Conservation (phyloP, 2,797 vertebrate species). For the Botia almorhae region DNA sequence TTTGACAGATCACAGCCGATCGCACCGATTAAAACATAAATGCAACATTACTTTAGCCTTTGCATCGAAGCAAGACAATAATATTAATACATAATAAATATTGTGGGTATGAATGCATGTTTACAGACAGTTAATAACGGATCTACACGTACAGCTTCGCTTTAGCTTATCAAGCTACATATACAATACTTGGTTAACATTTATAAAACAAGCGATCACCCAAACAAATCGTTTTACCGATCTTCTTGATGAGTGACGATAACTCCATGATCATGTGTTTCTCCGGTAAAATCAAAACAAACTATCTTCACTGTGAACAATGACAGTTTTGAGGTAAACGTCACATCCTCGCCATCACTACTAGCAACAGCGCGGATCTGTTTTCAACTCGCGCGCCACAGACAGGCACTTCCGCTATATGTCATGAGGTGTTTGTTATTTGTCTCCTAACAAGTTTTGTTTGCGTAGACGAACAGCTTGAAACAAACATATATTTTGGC, state of each 20-base stretch:
- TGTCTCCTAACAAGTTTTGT: no score
- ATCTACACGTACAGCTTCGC: not conserved
- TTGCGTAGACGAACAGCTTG: no score
- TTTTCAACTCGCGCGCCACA: slow-evolving; percentile 26
- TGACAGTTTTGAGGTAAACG: slow-evolving; percentile 27
- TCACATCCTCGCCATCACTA: slow-evolving; percentile 57
- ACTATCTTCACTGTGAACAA: not conserved
- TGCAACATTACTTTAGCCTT: not conserved
- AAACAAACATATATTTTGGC: no score
- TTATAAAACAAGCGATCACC: not conserved
- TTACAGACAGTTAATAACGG: not conserved
- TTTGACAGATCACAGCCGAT: not conserved
- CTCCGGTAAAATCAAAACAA: not conserved
- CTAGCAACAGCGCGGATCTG: slow-evolving; percentile 4
- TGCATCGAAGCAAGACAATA: not conserved
- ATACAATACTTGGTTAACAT: not conserved
- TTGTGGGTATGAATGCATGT: not conserved
- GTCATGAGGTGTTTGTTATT: not conserved
- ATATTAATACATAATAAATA: not conserved
- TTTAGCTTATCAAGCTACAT: slow-evolving; percentile 37
- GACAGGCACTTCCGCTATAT: not conserved
- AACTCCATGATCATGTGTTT: slow-evolving; percentile 73
- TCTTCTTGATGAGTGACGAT: slow-evolving; percentile 79
- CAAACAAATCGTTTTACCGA: slow-evolving; percentile 67
- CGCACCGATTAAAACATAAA: not conserved